Base-by-base conservation (phyloP, 2,888 invertebrate species). In the Drosophila formosana region DNA sequence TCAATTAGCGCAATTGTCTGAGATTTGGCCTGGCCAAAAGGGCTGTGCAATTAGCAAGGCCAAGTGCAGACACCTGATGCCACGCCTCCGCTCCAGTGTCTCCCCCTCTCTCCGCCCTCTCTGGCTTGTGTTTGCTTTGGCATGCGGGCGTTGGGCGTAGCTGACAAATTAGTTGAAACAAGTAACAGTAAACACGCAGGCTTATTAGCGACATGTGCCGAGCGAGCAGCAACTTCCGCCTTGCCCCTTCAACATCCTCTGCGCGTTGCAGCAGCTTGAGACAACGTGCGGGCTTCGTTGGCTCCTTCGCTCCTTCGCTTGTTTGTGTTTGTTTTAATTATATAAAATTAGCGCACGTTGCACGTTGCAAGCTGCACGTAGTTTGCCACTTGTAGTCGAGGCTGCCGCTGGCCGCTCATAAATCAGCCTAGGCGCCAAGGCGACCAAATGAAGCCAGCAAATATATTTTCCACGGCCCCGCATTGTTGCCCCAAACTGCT, bases 331-430 rank as follows among this genome's bases (percentile, higher is more conserved):
- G 86, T 67, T 84, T 88, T 84, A 84, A 84, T 84, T 84, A 84
- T 84, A 84, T 84, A 75, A 84, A 84, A 84, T 84, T 88, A 84
- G 83, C 82, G 85, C 86, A 84, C 82, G 88, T 88, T 84, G 88
- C 37, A 37, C 9, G 37, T 18, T 18, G 1, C 85, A 88, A 69
- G 85, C 69, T 88, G 88, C 83, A 83, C 80, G 88, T 85, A 71
- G 76, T 18, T 76, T 66, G 70, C 60, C 57, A 58, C 63, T 64
- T 57, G 18, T 18, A 18, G 18, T 28, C 28, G 53, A 66, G 45
- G 78, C 51, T 62, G 73, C 60, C 49, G 9, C 13, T 64, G 23
- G 57, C 18, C 70, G 71, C 83, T 88, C 88, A 84, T 84, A 84
- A 84, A 84, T 84, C 83, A 88, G 87, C 56, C 66, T 62, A 70